These are phyloP conservation scores for Otus sunia DNA, from an alignment of 2,113 vertebrate genomes.

Conservation along the genomic window DNA sequence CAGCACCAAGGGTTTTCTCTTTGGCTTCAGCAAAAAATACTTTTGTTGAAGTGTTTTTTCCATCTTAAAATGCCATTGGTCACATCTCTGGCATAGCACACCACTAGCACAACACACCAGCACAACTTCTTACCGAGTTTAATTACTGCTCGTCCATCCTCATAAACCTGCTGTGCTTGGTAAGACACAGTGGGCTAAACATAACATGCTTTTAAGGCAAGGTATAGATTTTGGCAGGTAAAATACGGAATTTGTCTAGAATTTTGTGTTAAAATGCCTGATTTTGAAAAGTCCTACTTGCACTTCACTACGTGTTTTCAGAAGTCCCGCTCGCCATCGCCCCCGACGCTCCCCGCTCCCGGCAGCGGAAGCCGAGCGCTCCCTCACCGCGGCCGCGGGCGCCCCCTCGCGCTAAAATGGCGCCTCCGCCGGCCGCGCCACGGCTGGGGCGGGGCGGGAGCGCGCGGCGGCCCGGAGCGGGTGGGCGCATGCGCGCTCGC, in stretches of 20 bases:
- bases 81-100: background rate
- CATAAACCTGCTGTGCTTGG: fast-evolving
- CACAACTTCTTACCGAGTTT: background rate
- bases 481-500: background rate
- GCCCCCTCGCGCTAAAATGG: background rate
- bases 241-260: background rate
- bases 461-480: background rate
- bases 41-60: background rate
- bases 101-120: too few relatives aligned
- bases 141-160: background rate
- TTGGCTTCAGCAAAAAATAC: background rate
- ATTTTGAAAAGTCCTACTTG: fast-evolving
- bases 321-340: fast-evolving
- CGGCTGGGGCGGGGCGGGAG: background rate
- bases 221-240: background rate
- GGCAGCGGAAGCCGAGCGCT: fast-evolving
- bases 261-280: background rate
- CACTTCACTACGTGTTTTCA: fast-evolving
- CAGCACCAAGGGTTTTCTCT: background rate
- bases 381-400: background rate
- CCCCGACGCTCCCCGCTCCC: fast-evolving
- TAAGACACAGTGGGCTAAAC: background rate
- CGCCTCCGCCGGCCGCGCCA: background rate
- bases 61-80: background rate
- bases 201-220: background rate